Evolutionary conservation across 1,140 invertebrate species (phyloP).

Genomic region (Aphis gossypii): DNA sequence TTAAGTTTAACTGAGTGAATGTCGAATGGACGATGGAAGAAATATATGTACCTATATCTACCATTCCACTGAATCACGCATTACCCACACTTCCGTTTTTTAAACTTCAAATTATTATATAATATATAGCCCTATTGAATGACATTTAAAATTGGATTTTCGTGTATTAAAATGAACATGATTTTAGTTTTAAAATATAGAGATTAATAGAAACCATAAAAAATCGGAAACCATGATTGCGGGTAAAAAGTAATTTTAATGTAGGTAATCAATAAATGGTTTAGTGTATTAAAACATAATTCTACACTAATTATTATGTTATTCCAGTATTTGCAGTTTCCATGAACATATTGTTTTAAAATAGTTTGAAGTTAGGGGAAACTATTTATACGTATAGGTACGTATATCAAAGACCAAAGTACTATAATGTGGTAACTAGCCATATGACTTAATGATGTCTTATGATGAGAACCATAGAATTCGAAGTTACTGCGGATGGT

Average conservation of each 20-base stretch:
- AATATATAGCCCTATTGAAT: no score
- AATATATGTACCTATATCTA: neutral
- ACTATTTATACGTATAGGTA: no score
- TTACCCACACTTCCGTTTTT: no score
- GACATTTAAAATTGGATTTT: neutral
- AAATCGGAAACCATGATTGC: neutral
- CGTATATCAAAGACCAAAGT: no score
- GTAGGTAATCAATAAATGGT: neutral
- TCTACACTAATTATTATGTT: neutral
- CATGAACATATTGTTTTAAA: no score
- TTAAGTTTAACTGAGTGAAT: neutral
- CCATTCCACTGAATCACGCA: neutral
- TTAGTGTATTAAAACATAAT: neutral
- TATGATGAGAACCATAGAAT: no score
- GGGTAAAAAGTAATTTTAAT: neutral
- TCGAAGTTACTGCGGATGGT: no score
- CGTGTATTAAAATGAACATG: neutral
- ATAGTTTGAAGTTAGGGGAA: no score
- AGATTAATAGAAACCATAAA: neutral
- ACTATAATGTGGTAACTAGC: no score
- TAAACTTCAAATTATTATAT: no score
- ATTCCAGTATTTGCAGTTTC: no score
- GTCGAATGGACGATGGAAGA: neutral
- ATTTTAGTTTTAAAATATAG: neutral
- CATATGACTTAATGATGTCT: no score